Conservation (phyloP, 1,140 invertebrate species). For the Drosophila erecta region DNA sequence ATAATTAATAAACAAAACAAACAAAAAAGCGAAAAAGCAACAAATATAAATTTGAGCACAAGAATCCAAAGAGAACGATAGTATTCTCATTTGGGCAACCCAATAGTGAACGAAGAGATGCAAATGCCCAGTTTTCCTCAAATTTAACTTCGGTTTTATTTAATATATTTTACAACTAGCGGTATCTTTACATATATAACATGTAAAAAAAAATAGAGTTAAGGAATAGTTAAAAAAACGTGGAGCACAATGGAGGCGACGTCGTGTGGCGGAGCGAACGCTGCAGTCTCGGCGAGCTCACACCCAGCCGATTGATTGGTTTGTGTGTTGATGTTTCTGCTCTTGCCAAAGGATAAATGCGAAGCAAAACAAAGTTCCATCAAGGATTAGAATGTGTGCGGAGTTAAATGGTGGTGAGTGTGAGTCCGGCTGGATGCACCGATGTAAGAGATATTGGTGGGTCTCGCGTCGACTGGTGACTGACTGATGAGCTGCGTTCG, state of each 20-base stretch:
- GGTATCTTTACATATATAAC: slow-evolving; percentile 84
- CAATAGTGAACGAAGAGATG: neutral
- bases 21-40: slow-evolving; percentile 50
- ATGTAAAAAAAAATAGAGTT: slow-evolving; percentile 79
- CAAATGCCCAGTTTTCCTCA: slow-evolving; percentile 7
- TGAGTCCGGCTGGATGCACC: slow-evolving; percentile 35
- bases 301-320: slow-evolving; percentile 15
- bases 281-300: slow-evolving; percentile 1
- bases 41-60: slow-evolving; percentile 79
- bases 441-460: slow-evolving; percentile 46
- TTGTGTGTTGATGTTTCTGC: slow-evolving; percentile 17
- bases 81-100: neutral
- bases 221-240: slow-evolving; percentile 79
- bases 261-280: slow-evolving; percentile 1
- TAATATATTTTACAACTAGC: slow-evolving; percentile 74
- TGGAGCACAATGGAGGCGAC: slow-evolving; percentile 47
- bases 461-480: slow-evolving; percentile 1
- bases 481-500: neutral
- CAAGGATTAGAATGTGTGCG: slow-evolving; percentile 23
- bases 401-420: neutral
- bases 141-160: slow-evolving; percentile 44
- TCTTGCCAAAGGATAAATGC: slow-evolving; percentile 67
- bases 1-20: slow-evolving; percentile 74
- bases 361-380: slow-evolving; percentile 48
- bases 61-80: slow-evolving; percentile 11